Base-by-base conservation (phyloP, 2,888 invertebrate genomes). In the Caenorhabditis doughertyi region DNA sequence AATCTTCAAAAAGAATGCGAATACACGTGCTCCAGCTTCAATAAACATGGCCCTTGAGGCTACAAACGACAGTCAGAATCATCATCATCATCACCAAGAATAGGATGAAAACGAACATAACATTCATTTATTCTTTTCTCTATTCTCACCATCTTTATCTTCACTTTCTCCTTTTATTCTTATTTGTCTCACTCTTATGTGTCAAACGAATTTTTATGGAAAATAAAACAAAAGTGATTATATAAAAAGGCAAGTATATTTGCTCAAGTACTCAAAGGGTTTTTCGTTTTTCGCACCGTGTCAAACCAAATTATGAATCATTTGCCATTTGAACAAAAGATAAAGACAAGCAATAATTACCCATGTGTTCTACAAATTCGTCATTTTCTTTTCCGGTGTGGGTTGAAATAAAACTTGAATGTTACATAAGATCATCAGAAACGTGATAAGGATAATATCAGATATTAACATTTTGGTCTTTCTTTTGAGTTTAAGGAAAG, bases 1-100 rank as follows among this genome's bases (percentile, higher is more conserved):
- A 44, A 65, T 80, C 21, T 86, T 86, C 65, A 86, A 86, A 72
- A 83, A 81, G 70, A 81, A 81, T 29, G 55, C 64, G 39, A 64
- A 60, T 49, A 56, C 55, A 21, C 76, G 81, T 23, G 77, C 77
- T 27, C 65, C 77, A 23, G 82, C 82, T 8, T 70, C 82, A 1
- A 82, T 82, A 25, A 82, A 82, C 29, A 77, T 82, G 77, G 82
- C 82, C 21, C 67, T 82, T 27, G 77, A 82, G 47, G 82, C 74
- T 16, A 65, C 79, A 16, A 58, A 42, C n/a, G 77, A 77, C 60
- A 68, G 58, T 62, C 77, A 77, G 39, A 70, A 73, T 53, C 56
- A 60, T 51, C 58, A 67, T 67, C 76, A 76, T 49, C 47, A 67
- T 29, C 47, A 58, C 53, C 44, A 56, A 32, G 55, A 55, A 55